Conservation (phyloP, 2,888 invertebrate genomes). For the Homarus gammarus region DNA sequence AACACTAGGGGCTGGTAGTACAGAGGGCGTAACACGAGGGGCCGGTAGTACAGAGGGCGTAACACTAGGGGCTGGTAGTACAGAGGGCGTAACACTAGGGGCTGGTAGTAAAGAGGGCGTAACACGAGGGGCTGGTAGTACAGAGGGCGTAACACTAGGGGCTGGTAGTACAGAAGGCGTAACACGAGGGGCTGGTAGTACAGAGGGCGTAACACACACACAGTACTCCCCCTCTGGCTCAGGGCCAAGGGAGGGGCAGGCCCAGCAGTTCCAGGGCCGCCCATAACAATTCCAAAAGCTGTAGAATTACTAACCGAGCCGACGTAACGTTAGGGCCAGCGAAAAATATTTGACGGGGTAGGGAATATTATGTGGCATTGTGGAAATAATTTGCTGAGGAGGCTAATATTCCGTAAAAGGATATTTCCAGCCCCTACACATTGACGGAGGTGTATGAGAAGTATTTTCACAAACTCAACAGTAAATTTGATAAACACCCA, state of each 20-base stretch:
- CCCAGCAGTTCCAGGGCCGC: conserved; percentile 36
- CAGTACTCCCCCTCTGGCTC: conserved; percentile 30
- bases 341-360: conserved; percentile 59
- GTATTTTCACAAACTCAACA: no score
- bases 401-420: conserved; percentile 52
- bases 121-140: no score
- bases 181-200: background rate
- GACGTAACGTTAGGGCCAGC: conserved; percentile 41
- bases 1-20: no score
- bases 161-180: background rate
- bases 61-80: no score
- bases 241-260: conserved; percentile 42
- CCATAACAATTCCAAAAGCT: conserved; percentile 65
- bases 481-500: no score
- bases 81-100: no score
- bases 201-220: conserved; percentile 2
- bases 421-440: background rate
- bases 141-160: no score
- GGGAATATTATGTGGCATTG: conserved; percentile 54
- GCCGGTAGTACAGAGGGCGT: no score
- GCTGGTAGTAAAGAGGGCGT: no score
- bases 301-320: conserved; percentile 63
- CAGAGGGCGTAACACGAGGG: no score
- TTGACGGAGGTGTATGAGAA: no score
- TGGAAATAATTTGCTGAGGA: conserved; percentile 62